Conservation (phyloP, 2,797 vertebrate genomes). For the Cynopterus sphinx region DNA sequence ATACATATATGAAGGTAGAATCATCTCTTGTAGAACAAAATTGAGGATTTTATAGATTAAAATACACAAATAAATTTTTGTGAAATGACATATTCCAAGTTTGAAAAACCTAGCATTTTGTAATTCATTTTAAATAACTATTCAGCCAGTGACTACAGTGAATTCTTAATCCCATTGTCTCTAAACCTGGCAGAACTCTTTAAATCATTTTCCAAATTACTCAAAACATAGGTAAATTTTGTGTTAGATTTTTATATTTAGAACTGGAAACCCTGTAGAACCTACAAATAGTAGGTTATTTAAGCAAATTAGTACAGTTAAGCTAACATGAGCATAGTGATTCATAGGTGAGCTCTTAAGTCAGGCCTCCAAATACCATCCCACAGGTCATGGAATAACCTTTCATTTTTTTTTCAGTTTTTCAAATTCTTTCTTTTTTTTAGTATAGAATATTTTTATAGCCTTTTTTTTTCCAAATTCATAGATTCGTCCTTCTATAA, state of each 20-base stretch:
- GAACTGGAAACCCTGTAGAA: neutral
- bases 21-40: neutral
- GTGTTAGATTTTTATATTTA: neutral
- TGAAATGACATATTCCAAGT: neutral
- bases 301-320: neutral
- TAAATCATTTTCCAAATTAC: neutral
- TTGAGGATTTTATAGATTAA: neutral
- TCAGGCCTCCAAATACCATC: neutral
- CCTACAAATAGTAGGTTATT: neutral
- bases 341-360: neutral
- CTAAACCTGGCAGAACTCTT: neutral
- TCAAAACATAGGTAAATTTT: neutral
- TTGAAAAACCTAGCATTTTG: neutral
- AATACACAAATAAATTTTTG: neutral
- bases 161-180: neutral
- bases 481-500: neutral
- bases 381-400: neutral
- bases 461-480: neutral
- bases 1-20: neutral
- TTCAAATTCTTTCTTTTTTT: neutral
- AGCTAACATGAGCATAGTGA: neutral
- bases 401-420: neutral
- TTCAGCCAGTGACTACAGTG: neutral
- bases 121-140: neutral
- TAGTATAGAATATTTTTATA: neutral